Conservation (phyloP, 2,113 vertebrate species). For the Chloropsis hardwickii region DNA sequence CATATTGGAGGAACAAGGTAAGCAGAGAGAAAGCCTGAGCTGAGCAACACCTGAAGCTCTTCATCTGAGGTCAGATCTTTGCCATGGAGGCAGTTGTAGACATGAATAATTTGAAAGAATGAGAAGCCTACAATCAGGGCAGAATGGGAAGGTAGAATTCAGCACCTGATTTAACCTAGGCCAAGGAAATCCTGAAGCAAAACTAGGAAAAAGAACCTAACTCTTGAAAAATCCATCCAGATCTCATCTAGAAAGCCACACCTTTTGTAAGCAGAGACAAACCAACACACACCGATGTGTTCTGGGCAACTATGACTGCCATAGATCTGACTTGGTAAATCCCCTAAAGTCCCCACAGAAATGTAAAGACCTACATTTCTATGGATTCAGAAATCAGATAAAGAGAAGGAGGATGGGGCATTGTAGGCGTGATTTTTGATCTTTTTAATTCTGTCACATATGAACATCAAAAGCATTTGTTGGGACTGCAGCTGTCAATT, state of each 20-base stretch:
- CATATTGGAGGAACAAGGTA: neutral
- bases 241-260: neutral
- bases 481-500: conserved; percentile 50
- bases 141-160: neutral
- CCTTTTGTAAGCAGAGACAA: neutral
- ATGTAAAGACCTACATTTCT: neutral
- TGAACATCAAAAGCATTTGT: conserved; percentile 37
- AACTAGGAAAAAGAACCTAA: neutral
- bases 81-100: rapidly evolving
- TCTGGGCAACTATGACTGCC: neutral
- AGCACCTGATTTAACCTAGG: neutral
- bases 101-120: neutral
- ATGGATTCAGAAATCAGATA: neutral
- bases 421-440: neutral
- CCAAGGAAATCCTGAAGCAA: neutral
- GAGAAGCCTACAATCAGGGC: neutral
- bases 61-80: neutral
- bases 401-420: neutral
- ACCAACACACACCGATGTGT: neutral
- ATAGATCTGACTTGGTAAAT: neutral
- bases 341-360: neutral
- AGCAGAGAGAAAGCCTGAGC: neutral
- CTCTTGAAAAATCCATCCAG: neutral
- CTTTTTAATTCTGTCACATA: conserved; percentile 4
- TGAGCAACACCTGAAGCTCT: neutral